Base-by-base conservation (phyloP, 2,888 invertebrate species). In the Rhingia campestris region DNA sequence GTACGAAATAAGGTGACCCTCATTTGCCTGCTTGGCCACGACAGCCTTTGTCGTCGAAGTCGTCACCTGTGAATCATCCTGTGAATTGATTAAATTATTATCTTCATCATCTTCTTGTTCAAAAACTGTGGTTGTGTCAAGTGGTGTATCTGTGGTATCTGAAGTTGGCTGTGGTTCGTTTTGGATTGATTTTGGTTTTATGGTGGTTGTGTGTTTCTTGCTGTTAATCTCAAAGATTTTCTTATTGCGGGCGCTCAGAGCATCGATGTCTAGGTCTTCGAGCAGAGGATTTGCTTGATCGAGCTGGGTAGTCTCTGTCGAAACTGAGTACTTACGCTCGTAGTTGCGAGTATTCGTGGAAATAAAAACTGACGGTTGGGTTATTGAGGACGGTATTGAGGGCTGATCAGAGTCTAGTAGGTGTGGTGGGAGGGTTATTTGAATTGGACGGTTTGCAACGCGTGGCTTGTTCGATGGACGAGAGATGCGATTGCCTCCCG, bases 231-330 rank as follows among this genome's bases (percentile, higher is more conserved):
- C 90, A 85, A 93, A 93, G 59, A 93, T 90, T 88, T 93, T 92
- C 86, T 92, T 93, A 85, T 93, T 93, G 86, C 93, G 91, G 43
- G 92, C 92, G 89, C 92, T 93, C 22, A 93, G 88, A 6, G 92
- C 92, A 87, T 93, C 92, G 39, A 92, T 91, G 86, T 93, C 91
- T 6, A 92, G 88, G 69, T 92, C 92, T 86, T 92, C 91, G 39
- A 91, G 89, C 30, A 90, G 87, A 6, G 90, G 88, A 69, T 86
- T 87, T 10, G 64, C 72, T 32, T 89, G 91, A 67, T 91, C 90
- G 63, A 89, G 88, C 9, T 87, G 64, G 14, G 89, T 49, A 63
- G 89, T 89, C 3, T 89, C 89, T 30, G 87, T 86, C 45, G 89
- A 89, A 0, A 88, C 88, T 3, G 87, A 86, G 80, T 91, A 91